Evolutionary conservation across 2,113 vertebrate genomes (phyloP).

Genomic region (Penelope pileata): DNA sequence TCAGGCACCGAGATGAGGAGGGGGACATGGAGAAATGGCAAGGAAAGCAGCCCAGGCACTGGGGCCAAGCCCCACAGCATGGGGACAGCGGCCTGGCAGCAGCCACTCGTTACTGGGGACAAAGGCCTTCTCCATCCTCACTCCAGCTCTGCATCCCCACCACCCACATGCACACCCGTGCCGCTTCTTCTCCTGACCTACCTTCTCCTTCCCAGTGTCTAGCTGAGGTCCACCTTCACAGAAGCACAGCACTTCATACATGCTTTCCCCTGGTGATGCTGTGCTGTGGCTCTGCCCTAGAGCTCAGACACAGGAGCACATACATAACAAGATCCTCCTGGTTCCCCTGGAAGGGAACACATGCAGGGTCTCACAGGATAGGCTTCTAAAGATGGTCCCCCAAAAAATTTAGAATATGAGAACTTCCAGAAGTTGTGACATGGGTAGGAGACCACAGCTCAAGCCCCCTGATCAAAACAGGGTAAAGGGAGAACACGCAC

Average conservation of each 20-base stretch:
- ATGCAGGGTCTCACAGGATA: not conserved
- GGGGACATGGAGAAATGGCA: not conserved
- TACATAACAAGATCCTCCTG: not conserved
- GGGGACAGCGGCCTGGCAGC: not conserved
- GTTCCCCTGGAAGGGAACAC: fast-evolving
- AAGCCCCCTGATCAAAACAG: not conserved
- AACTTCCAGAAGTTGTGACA: not conserved
- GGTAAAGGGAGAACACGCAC: not conserved
- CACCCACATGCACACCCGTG: fast-evolving
- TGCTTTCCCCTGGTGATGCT: not conserved
- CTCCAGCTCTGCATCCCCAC: not conserved
- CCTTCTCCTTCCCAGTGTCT: not conserved
- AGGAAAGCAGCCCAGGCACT: not conserved
- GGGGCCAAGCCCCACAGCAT: not conserved
- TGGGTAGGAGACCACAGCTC: not conserved
- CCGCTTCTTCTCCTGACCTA: not conserved
- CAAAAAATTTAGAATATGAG: not conserved
- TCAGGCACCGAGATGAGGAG: slow-evolving; percentile 5
- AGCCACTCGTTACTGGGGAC: not conserved
- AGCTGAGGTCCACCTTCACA: not conserved
- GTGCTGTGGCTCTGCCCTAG: not conserved
- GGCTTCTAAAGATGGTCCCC: not conserved
- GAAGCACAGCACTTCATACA: not conserved
- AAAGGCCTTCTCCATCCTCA: not conserved
- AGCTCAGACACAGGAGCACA: not conserved